Evolutionary conservation across 2,888 invertebrate genomes (phyloP).

Genomic region (Eupeodes luniger): DNA sequence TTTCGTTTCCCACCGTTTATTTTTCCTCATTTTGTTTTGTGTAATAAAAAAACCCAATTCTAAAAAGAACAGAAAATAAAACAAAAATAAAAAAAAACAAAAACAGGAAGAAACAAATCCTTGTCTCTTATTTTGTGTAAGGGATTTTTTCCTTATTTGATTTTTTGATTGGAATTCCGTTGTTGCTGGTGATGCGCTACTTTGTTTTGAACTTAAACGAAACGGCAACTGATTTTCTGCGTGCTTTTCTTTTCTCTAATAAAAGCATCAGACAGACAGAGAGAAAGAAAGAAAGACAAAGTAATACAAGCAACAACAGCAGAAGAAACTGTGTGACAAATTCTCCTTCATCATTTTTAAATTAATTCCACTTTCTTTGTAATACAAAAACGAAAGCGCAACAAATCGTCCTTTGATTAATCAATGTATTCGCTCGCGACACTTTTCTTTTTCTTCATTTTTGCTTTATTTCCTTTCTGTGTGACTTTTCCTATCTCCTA

Average conservation of each 20-base stretch:
- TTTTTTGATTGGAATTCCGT: slow-evolving; percentile 74
- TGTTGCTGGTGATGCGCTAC: slow-evolving; percentile 16
- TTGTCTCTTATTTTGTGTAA: slow-evolving; percentile 43
- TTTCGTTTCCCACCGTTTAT: slow-evolving; percentile 9
- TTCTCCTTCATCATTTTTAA: slow-evolving; percentile 64
- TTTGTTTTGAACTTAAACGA: slow-evolving; percentile 9
- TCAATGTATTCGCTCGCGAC: slow-evolving; percentile 63
- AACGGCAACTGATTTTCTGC: not conserved
- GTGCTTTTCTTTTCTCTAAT: slow-evolving; percentile 9
- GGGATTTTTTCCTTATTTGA: slow-evolving; percentile 58
- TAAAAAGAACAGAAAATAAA: not conserved
- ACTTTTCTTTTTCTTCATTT: slow-evolving; percentile 25
- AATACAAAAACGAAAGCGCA: slow-evolving; percentile 19
- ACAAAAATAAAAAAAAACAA: slow-evolving; percentile 21
- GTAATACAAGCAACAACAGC: not conserved
- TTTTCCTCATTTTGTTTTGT: not conserved
- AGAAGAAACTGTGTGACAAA: slow-evolving; percentile 53
- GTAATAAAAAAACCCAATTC: not conserved
- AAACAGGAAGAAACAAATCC: slow-evolving; percentile 22
- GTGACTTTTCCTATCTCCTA: slow-evolving; percentile 15
- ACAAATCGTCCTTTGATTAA: slow-evolving; percentile 68
- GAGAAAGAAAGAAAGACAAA: slow-evolving; percentile 2
- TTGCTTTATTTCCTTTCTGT: not conserved
- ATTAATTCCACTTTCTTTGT: slow-evolving; percentile 65
- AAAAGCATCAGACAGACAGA: slow-evolving; percentile 7